Evolutionary conservation across 2,888 invertebrate species (phyloP), one percentile per base, ranked within the genome.

Genomic region (Drosophila ustulata): DNA sequence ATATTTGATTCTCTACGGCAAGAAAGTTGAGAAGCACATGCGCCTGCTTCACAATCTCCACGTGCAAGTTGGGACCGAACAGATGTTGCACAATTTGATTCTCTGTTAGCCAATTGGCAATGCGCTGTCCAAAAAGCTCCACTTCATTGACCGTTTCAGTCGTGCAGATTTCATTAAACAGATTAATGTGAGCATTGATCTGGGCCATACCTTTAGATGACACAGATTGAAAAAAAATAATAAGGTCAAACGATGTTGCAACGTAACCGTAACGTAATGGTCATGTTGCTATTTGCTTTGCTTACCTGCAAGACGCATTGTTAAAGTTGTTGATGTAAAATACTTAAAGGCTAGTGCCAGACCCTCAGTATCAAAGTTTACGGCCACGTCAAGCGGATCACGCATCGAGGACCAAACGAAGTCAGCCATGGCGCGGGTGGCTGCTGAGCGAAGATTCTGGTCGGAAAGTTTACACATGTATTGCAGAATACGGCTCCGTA

Each of bases 31-130:
- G 93, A 73, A 98, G 96, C 86, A 98, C 96, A 92, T 98, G 98
- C 76, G 98, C 97, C 45, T 98, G 98, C 91, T 98, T 98, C 71
- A 98, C 97, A 11, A 98, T 95, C 82, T 98, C 98, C 43, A 98
- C 98, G 93, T 98, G 98, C 78, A 98, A 94, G 93, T 98, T 98
- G 32, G 98, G 98, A n/a, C 98, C 98, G 93, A 98, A 98, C 66
- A 98, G 95, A 91, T 98, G 98, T 84, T 97, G 96, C 79, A 98
- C 96, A 71, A 98, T 97, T 91, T 96, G 97, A 92, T 97, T 96
- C 76, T 95, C 95, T 0, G 97, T 96, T 23, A 98, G 93, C 98
- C 98, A 98, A 77, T 96, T 95, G 0, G 97, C 97, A 78, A 98
- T 94, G 79, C 95, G 95, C 77, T 96, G 96, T 0, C 97, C 97